These are phyloP conservation scores for Paguma larvata DNA, from an alignment of 2,797 vertebrate species.

Conservation along the genomic window DNA sequence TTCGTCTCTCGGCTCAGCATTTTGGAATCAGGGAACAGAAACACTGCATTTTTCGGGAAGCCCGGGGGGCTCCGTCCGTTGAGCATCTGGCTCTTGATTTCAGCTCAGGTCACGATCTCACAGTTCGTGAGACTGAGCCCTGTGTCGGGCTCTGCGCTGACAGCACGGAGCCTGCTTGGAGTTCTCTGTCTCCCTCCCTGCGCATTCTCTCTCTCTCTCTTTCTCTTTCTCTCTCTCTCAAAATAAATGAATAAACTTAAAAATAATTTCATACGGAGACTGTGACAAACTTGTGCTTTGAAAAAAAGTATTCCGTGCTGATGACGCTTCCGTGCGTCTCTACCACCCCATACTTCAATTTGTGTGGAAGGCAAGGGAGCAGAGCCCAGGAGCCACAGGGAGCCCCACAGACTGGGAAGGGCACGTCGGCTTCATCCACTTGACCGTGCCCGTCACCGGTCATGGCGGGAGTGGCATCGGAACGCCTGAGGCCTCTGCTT, in stretches of 20 bases:
- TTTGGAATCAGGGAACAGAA: background rate
- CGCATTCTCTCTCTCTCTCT: too few species aligned
- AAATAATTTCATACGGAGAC: background rate
- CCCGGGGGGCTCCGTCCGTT: too few species aligned
- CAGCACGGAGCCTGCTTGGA: too few species aligned
- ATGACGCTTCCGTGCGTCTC: background rate
- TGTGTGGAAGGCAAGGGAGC: background rate
- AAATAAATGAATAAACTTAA: too few species aligned
- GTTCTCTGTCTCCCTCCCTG: too few species aligned
- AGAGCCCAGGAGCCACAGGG: background rate
- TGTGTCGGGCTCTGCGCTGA: too few species aligned
- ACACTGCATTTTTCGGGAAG: background rate
- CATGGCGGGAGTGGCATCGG: background rate
- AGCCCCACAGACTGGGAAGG: background rate
- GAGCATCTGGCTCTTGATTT: too few species aligned
- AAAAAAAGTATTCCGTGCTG: background rate
- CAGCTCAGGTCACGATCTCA: too few species aligned
- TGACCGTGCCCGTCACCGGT: fast-evolving
- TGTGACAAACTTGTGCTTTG: background rate
- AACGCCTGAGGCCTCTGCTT: fast-evolving
- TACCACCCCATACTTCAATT: background rate
- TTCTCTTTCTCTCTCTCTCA: too few species aligned
- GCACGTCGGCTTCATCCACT: background rate
- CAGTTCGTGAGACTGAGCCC: too few species aligned
- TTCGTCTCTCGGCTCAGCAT: background rate